Conservation (phyloP, 2,113 vertebrate genomes). For the Dasyprocta punctata region DNA sequence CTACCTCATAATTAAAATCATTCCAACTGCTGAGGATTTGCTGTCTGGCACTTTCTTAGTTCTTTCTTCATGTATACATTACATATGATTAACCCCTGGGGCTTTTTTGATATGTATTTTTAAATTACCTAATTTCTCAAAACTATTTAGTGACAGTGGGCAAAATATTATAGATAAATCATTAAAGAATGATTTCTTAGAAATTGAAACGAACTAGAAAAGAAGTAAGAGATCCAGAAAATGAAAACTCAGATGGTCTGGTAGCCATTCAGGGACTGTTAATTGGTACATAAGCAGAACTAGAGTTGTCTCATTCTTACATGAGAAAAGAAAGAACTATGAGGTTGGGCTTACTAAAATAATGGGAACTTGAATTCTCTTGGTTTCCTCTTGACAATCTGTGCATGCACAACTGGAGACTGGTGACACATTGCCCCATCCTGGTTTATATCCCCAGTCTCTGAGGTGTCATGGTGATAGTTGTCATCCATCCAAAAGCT, state of each 20-base stretch:
- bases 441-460: slow-evolving; percentile 14
- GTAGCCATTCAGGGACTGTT: background rate
- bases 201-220: slow-evolving; percentile 7
- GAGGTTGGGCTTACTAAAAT: slow-evolving; percentile 7
- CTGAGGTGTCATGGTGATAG: slow-evolving; percentile 19
- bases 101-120: slow-evolving; percentile 56
- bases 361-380: background rate
- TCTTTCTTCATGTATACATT: slow-evolving; percentile 47
- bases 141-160: slow-evolving; percentile 34
- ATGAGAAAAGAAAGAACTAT: background rate
- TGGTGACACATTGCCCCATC: slow-evolving; percentile 3
- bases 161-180: slow-evolving; percentile 24
- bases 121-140: slow-evolving; percentile 29
- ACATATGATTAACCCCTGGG: slow-evolving; percentile 51
- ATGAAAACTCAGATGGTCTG: background rate
- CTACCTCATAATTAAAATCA: slow-evolving; percentile 68
- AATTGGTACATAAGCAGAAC: background rate
- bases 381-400: background rate
- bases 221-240: background rate
- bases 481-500: slow-evolving; percentile 63
- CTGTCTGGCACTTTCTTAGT: slow-evolving; percentile 41
- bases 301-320: slow-evolving; percentile 38
- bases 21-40: slow-evolving; percentile 40
- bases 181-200: slow-evolving; percentile 31
- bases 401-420: background rate